Evolutionary conservation across 53 echinoderm and acorn worm genomes (phyloP).

Genomic region (Stichopus horrens): DNA sequence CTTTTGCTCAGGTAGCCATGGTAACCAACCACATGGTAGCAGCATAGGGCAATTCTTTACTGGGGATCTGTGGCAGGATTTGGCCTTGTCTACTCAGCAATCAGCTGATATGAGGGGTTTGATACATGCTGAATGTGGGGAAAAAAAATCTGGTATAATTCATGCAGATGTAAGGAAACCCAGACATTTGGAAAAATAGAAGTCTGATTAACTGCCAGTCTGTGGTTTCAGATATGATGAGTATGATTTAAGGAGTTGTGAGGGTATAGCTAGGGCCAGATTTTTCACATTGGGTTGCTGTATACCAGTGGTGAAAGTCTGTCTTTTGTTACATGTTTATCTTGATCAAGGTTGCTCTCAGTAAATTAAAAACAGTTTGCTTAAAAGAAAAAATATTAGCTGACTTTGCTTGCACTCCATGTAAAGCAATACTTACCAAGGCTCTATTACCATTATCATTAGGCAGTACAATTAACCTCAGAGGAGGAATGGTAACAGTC

Average conservation of each 20-base stretch:
- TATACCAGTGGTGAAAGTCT: too few relatives aligned
- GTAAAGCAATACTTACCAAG: too few relatives aligned
- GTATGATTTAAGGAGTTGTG: not conserved
- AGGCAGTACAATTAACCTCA: too few relatives aligned
- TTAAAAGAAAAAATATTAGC: too few relatives aligned
- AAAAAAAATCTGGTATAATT: constrained; percentile 10
- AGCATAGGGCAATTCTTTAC: not conserved
- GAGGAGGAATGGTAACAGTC: too few relatives aligned
- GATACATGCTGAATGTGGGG: constrained; percentile 19
- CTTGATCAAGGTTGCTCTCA: too few relatives aligned
- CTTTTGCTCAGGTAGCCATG: constrained; percentile 23
- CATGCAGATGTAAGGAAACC: not conserved
- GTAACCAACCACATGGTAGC: constrained; percentile 43
- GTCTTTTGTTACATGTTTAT: too few relatives aligned
- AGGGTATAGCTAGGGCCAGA: not conserved
- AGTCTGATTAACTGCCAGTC: not conserved
- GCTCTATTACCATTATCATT: too few relatives aligned
- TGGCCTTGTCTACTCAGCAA: constrained; percentile 55
- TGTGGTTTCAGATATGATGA: not conserved
- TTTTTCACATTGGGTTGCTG: not conserved
- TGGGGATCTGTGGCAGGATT: constrained; percentile 38
- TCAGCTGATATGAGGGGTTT: not conserved
- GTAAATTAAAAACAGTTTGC: too few relatives aligned
- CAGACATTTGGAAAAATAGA: not conserved
- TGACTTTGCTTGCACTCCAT: too few relatives aligned